Base-by-base conservation (phyloP, 1,140 invertebrate species). In the Drosophila neocordata region DNA sequence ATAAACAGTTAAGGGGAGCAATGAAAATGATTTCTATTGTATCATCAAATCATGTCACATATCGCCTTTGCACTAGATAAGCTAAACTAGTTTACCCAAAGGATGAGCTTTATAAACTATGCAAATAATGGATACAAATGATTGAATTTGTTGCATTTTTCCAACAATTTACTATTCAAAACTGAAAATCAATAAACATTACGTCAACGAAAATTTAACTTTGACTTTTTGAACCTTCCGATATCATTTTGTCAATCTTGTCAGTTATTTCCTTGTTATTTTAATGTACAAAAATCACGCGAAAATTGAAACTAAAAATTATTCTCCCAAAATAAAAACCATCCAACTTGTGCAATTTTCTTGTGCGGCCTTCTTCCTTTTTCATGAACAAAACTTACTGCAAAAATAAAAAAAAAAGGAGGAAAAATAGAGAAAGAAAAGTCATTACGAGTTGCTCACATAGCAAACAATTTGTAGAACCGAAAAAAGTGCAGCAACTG, bases 371-470 rank as follows among this genome's bases (percentile, higher is more conserved):
- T 24, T 15, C 22, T 22, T 24, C 2, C 2, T 24, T 31, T 31
- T 31, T 31, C 27, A 31, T 31, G 27, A 31, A 31, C 27, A 31
- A 31, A 31, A 31, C 27, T 31, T 31, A 31, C 27, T 31, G 27
- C 27, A 59, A 44, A 56, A 64, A 22, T 18, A 15, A 34, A 13
- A n/a, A n/a, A n/a, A n/a, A n/a, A n/a, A n/a, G n/a, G n/a, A n/a
- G n/a, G n/a, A n/a, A 5, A n/a, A 38, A 52, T 52, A 67, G 52
- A 60, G n/a, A 64, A 67, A 64, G 79, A 79, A 69, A 81, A 82
- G 64, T 69, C 78, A 82, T 82, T 82, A 73, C 69, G 82, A 77
- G 62, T 77, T 77, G 73, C 75, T 52, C 31, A 38, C 38, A 58
- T 24, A 12, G 38, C 18, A 34, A 64, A 52, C 79, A 82, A 81